These are phyloP conservation scores for Nemotelus nigrinus DNA, from an alignment of 2,888 invertebrate genomes.

Conservation along the genomic window DNA sequence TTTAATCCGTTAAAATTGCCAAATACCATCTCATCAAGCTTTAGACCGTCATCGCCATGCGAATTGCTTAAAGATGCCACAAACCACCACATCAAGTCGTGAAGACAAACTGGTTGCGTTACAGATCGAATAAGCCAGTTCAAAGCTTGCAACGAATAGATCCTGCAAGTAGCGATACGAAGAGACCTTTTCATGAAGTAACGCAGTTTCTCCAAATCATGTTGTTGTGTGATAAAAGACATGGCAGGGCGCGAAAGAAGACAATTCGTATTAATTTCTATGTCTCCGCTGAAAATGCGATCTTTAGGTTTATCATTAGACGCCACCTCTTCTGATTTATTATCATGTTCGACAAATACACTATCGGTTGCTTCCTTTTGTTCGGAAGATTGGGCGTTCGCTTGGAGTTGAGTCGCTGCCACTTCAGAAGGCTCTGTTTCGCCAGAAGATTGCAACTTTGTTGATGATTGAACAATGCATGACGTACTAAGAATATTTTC, in stretches of 20 bases:
- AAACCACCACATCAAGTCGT: constrained; percentile 98
- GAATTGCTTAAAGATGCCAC: constrained; percentile 80
- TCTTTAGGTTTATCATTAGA: constrained; percentile 48
- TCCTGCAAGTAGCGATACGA: constrained; percentile 80
- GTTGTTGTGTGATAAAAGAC: constrained; percentile 84
- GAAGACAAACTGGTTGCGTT: constrained; percentile 89
- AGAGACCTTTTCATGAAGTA: constrained; percentile 90
- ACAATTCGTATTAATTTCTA: constrained; percentile 56
- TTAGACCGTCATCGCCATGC: constrained; percentile 66
- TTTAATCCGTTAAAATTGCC: constrained; percentile 12
- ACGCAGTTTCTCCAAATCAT: constrained; percentile 84
- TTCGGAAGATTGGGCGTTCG: background rate
- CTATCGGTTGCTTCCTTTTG: constrained; percentile 20
- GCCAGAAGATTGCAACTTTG: constrained; percentile 55
- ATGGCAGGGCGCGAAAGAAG: constrained; percentile 77
- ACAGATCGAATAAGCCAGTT: constrained; percentile 95
- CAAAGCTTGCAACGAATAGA: constrained; percentile 91
- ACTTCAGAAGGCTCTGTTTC: constrained; percentile 58
- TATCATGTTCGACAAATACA: constrained; percentile 47
- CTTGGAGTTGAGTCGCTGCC: constrained; percentile 54
- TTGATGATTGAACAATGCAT: constrained; percentile 58
- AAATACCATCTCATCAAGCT: constrained; percentile 60
- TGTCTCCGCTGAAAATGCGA: constrained; percentile 51
- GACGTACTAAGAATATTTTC: constrained; percentile 67
- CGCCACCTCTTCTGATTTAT: constrained; percentile 47